Evolutionary conservation across 2,888 invertebrate species (phyloP).

Genomic region (Apamea anceps): DNA sequence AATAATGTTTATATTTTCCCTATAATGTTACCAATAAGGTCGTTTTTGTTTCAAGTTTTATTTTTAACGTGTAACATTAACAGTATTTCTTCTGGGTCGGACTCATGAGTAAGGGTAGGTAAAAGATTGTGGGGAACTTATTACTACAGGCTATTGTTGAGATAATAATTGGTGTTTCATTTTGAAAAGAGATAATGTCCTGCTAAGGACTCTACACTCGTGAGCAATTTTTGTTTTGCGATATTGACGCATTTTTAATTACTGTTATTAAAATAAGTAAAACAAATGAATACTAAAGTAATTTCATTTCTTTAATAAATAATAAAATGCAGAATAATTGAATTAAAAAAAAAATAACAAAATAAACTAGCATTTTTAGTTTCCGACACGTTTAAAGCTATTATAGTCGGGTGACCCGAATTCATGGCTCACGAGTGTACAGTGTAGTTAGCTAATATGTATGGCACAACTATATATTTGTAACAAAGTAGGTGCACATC

Average conservation of each 20-base stretch:
- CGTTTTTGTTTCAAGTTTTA: slow-evolving; percentile 27
- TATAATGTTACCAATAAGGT: slow-evolving; percentile 34
- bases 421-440: not conserved
- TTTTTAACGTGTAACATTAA: slow-evolving; percentile 16
- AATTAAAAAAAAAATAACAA: too few species aligned
- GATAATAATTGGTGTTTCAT: not conserved
- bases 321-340: too few species aligned
- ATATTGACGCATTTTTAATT: not conserved
- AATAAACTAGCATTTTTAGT: not conserved
- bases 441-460: too few species aligned
- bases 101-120: not conserved
- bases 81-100: not conserved
- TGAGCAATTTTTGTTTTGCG: not conserved
- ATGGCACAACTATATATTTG: not conserved
- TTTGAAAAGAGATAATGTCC: not conserved
- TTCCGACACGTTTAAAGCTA: not conserved
- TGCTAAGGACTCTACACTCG: not conserved
- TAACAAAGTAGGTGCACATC: not conserved
- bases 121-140: not conserved
- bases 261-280: not conserved
- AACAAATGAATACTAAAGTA: not conserved
- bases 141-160: not conserved
- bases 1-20: slow-evolving; percentile 41
- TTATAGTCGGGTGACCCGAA: not conserved
- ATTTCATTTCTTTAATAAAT: not conserved